Evolutionary conservation across 30 jellyfish, hydroid and myxozoan species (phyloP).

Genomic region (Aurelia sp.): DNA sequence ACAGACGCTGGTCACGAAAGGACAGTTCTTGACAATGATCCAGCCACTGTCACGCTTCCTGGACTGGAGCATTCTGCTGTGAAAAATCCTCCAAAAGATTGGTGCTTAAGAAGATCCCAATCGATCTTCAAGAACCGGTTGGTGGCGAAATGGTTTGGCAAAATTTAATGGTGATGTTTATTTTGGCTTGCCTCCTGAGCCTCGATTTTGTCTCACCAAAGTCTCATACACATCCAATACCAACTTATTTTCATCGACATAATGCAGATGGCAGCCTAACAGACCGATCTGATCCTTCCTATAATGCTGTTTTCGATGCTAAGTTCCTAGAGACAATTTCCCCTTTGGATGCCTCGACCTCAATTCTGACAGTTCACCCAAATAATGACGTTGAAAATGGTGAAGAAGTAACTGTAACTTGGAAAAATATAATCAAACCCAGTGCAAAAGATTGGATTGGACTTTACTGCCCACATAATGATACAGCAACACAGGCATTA

Average conservation of each 20-base stretch:
- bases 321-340: slow-evolving; percentile 40
- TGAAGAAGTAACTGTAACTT: slow-evolving; percentile 65
- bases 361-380: slow-evolving; percentile 31
- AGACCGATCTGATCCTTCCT: slow-evolving; percentile 44
- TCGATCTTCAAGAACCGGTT: too few relatives aligned
- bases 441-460: slow-evolving; percentile 87
- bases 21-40: too few relatives aligned
- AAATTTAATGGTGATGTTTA: too few relatives aligned
- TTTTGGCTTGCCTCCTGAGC: background rate
- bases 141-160: too few relatives aligned
- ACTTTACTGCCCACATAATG: slow-evolving; percentile 77
- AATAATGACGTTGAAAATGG: slow-evolving; percentile 54
- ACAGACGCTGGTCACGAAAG: too few relatives aligned
- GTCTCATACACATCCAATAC: slow-evolving; percentile 62
- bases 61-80: too few relatives aligned
- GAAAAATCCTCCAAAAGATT: too few relatives aligned
- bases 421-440: slow-evolving; percentile 73
- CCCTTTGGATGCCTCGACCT: slow-evolving; percentile 20
- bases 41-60: too few relatives aligned
- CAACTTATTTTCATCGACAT: slow-evolving; percentile 68
- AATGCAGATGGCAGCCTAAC: slow-evolving; percentile 59
- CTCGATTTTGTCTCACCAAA: background rate
- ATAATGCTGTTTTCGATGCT: slow-evolving; percentile 22
- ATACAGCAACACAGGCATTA: slow-evolving; percentile 39
- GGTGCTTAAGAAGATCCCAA: too few relatives aligned